Base-by-base conservation (phyloP, 2,797 vertebrate species). In the Sternarchorhynchus goeldii region DNA sequence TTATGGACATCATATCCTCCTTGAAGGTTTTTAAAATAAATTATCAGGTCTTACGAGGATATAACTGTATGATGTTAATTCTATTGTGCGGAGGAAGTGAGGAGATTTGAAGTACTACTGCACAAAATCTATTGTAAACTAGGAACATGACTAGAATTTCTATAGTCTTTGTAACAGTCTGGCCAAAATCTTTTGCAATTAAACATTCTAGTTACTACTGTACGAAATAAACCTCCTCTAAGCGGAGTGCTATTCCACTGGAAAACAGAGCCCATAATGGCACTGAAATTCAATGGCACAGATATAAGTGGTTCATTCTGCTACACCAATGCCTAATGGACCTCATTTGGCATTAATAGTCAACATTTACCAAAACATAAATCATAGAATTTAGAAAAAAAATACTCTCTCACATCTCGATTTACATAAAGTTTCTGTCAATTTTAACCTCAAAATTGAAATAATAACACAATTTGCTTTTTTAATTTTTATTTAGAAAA, bases 311-410 rank as follows among this genome's bases (percentile, higher is more conserved):
- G 32, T 45, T 78, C 57, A 58, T 29, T 64, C 58, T 34, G 45
- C 29, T 32, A 57, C 32, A 58, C 59, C 72, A 72, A 78, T 72
- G 7, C 18, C 32, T 78, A 78, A 78, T 64, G 59, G 68, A 78
- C 31, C 57, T 21, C 57, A 55, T 70, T 39, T 77, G 57, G 75
- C 69, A 21, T 72, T 72, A 53, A 71, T 32, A 70, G 41, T 70
- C 45, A 62, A 77, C 18, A 68, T 68, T 50, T 63, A 55, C 1
- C 39, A 71, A 57, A 57, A 72, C 70, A 56, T 57, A 31, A 77
- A 53, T 41, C 31, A 5, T 55, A 29, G 12, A 21, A 32, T 39
- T 64, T 53, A 34, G 29, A 21, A 8, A 50, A 50, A 57, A 10
- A 14, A 21, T 55, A 16, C 62, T 12, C 5, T 53, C 21, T 29